Percentiles rank a stretch among this genome's conserved stretches.
phyloP scores from a whole-genome alignment of 1,140 invertebrate genomes.

The Lasaia peninsularis region DNA sequence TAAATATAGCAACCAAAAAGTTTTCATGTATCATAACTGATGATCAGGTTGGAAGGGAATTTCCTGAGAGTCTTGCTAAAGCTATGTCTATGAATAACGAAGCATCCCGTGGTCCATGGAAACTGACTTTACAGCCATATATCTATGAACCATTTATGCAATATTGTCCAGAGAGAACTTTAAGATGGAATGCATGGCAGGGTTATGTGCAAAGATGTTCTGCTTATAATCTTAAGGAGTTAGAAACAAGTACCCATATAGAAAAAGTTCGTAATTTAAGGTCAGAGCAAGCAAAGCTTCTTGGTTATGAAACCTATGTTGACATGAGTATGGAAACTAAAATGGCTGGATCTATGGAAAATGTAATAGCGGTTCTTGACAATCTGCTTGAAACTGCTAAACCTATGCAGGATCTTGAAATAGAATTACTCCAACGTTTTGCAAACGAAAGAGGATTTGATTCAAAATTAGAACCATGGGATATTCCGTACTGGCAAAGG shows the following conservation, averaged over 20 bases:
- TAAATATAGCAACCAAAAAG: constrained; percentile 78
- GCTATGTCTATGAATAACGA: constrained; percentile 82
- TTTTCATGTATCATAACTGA: constrained; percentile 85
- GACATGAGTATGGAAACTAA: constrained; percentile 96
- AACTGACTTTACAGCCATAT: constrained; percentile 84
- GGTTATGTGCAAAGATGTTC: constrained; percentile 86
- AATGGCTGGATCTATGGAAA: constrained; percentile 92
- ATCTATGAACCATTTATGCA: constrained; percentile 87
- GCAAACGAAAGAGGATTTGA: constrained; percentile 86
- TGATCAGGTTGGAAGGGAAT: constrained; percentile 82
- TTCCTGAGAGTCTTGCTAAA: constrained; percentile 85
- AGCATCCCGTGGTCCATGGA: constrained; percentile 87
- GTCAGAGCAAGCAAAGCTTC: constrained; percentile 83
- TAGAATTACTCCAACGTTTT: constrained; percentile 85
- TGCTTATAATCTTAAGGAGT: constrained; percentile 78
- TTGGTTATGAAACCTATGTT: constrained; percentile 89
- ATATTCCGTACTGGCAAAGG: constrained; percentile 91
- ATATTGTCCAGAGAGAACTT: constrained; percentile 86
- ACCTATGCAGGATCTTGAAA: constrained; percentile 86
- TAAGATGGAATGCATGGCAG: constrained; percentile 91
- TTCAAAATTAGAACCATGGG: constrained; percentile 86
- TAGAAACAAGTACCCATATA: constrained; percentile 85
- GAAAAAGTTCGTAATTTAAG: constrained; percentile 87
- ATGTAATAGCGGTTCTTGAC: constrained; percentile 86
- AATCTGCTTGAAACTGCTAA: constrained; percentile 82